Evolutionary conservation across 2,888 invertebrate species (phyloP).

Genomic region (Endotricha flammealis): DNA sequence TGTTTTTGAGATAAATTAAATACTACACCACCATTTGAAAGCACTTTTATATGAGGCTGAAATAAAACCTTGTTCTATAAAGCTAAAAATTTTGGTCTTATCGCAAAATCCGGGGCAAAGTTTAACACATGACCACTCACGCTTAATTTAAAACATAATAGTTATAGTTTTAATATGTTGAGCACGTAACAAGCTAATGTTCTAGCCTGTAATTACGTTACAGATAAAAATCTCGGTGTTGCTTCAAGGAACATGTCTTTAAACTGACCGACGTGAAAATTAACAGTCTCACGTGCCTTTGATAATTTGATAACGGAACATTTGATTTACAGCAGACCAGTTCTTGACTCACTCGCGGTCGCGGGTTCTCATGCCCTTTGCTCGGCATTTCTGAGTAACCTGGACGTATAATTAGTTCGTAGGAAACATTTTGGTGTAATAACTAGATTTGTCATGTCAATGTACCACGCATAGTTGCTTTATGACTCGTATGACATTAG

Average conservation of each 20-base stretch:
- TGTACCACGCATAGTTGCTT: too few relatives aligned
- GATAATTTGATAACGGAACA: constrained; percentile 74
- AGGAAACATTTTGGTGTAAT: constrained; percentile 3
- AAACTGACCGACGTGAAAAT: constrained; percentile 69
- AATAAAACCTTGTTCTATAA: too few relatives aligned
- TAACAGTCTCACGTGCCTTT: constrained; percentile 71
- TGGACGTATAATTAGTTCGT: constrained; percentile 30
- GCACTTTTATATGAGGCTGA: too few relatives aligned
- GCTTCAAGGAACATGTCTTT: constrained; percentile 70
- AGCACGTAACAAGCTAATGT: constrained; percentile 50
- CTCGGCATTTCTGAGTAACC: constrained; percentile 32
- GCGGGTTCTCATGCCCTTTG: constrained; percentile 63
- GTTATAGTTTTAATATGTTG: constrained; percentile 31
- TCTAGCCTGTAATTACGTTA: constrained; percentile 64
- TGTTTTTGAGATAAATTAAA: neutral
- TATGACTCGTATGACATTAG: too few relatives aligned
- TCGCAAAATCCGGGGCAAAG: too few relatives aligned
- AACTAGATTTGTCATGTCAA: too few relatives aligned
- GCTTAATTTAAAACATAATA: constrained; percentile 19
- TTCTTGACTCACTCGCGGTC: constrained; percentile 18
- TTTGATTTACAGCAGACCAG: constrained; percentile 59
- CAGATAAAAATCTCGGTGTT: constrained; percentile 57
- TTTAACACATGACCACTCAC: too few relatives aligned
- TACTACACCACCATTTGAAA: neutral
- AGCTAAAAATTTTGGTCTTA: too few relatives aligned